Evolutionary conservation across 2,113 vertebrate species (phyloP).

Genomic region (Sebastes fasciatus): DNA sequence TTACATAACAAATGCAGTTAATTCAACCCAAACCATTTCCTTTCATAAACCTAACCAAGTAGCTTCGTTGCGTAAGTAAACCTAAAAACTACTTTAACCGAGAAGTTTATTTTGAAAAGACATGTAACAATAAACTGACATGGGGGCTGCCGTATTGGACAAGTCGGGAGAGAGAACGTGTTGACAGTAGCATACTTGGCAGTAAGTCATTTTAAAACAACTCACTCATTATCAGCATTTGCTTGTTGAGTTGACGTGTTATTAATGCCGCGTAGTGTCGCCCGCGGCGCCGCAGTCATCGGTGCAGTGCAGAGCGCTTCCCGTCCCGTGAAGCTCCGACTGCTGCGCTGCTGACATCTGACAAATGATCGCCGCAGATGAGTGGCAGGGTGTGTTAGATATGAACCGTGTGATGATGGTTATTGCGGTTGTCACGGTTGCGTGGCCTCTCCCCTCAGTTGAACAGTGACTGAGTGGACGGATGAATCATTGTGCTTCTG

Average conservation of each 20-base stretch:
- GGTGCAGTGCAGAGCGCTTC: neutral
- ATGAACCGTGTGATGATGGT: neutral
- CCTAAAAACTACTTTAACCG: too few relatives aligned
- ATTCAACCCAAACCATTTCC: too few relatives aligned
- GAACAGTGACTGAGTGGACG: neutral
- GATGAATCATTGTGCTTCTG: neutral
- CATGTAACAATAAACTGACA: too few relatives aligned
- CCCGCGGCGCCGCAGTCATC: neutral
- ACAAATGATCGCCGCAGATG: slow-evolving; percentile 33
- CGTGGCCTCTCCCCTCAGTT: neutral
- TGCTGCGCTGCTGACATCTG: slow-evolving; percentile 14
- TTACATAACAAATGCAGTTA: too few relatives aligned
- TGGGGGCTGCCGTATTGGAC: too few relatives aligned
- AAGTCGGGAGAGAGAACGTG: neutral
- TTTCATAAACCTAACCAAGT: too few relatives aligned
- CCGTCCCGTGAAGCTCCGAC: neutral
- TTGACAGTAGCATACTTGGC: neutral
- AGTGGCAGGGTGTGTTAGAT: slow-evolving; percentile 13
- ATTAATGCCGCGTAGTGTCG: neutral
- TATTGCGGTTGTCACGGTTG: neutral
- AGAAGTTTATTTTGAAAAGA: too few relatives aligned
- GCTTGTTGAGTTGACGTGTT: neutral
- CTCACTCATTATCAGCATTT: neutral
- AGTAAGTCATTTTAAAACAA: too few relatives aligned
- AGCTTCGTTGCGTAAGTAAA: too few relatives aligned